Conservation (phyloP, 2,888 invertebrate genomes). For the Bellardia bayeri region DNA sequence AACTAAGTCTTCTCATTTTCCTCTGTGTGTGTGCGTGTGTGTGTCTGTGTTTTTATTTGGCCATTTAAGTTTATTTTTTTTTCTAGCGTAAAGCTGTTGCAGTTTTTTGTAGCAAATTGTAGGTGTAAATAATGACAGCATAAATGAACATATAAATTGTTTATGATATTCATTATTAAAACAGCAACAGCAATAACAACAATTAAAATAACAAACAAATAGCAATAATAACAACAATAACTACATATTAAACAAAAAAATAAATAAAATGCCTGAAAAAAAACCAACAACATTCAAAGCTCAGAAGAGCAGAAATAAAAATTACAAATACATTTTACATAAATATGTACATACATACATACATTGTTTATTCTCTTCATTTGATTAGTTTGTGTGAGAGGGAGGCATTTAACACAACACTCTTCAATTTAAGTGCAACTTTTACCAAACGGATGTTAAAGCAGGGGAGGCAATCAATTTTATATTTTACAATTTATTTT, state of each 20-base stretch:
- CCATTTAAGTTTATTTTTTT: not conserved
- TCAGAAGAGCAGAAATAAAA: constrained; percentile 1
- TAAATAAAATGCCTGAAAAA: constrained; percentile 25
- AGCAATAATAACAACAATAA: constrained; percentile 1
- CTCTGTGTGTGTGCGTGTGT: not conserved
- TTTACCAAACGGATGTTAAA: not conserved
- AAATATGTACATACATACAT: not conserved
- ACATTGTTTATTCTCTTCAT: not conserved
- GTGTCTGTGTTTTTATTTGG: not conserved
- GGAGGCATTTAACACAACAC: not conserved
- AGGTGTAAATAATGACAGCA: constrained; percentile 64
- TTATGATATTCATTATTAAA: constrained; percentile 58
- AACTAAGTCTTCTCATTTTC: not conserved
- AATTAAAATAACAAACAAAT: constrained; percentile 9
- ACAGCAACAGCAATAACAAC: constrained; percentile 8
- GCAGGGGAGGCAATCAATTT: not conserved
- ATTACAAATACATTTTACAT: not conserved
- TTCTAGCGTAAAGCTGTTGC: not conserved
- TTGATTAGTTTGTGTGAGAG: not conserved
- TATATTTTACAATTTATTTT: constrained; percentile 15
- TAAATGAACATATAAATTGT: constrained; percentile 66
- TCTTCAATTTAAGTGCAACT: not conserved
- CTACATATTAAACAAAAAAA: constrained; percentile 20
- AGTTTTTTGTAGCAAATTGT: constrained; percentile 39
- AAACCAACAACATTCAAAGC: not conserved